A percentile compares a stretch with the other conserved stretches of the same genome.
Conservation (phyloP, 2,113 vertebrate species). For the Chrysemys picta region DNA sequence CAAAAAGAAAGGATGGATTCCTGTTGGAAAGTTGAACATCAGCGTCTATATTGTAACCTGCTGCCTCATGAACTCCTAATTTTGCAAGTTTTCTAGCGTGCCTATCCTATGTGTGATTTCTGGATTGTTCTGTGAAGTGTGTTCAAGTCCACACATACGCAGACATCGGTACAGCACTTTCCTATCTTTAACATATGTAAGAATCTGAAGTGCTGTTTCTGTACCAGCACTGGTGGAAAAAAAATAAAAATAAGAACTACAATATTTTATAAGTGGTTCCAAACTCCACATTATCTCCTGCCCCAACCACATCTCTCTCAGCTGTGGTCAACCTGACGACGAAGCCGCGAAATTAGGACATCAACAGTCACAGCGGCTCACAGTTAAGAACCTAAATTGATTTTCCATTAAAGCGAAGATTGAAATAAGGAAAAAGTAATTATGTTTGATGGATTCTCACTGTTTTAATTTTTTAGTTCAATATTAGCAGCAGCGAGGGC, state of each 20-base stretch:
- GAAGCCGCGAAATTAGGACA: background rate
- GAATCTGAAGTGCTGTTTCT: rapidly evolving
- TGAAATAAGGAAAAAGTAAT: background rate
- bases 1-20: background rate
- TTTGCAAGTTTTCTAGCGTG: conserved; percentile 39
- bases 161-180: rapidly evolving
- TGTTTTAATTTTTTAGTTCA: background rate
- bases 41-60: conserved; percentile 40
- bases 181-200: rapidly evolving
- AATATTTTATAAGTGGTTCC: rapidly evolving
- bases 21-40: conserved; percentile 41
- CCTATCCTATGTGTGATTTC: background rate
- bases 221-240: rapidly evolving
- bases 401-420: background rate
- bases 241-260: background rate
- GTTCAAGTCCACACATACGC: rapidly evolving
- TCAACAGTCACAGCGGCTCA: background rate
- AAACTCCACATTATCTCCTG: background rate
- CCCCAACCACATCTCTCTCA: background rate
- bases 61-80: conserved; percentile 42
- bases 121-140: background rate
- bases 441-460: rapidly evolving
- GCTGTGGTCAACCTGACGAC: background rate
- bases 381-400: background rate
- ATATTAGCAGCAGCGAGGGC: background rate